phyloP scores from a whole-genome alignment of 2,113 vertebrate species.

The Aspiorhynchus laticeps region DNA sequence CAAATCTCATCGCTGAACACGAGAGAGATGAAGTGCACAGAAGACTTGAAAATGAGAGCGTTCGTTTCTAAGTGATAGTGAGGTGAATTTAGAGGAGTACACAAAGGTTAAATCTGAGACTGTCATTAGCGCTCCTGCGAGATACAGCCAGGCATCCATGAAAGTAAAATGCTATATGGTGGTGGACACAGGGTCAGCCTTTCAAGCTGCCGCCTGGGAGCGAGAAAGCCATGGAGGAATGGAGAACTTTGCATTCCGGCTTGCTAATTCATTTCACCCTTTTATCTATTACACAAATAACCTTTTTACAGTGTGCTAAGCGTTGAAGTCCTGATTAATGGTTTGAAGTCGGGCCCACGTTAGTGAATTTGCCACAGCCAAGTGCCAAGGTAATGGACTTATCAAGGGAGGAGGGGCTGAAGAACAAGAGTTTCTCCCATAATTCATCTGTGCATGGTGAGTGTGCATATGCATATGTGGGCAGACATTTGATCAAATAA shows the following conservation, averaged over 20 bases:
- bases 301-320: conserved; percentile 45
- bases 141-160: not conserved
- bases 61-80: conserved; percentile 14
- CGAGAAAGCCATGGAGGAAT: not conserved
- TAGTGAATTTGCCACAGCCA: conserved; percentile 48
- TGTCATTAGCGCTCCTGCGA: not conserved
- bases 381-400: conserved; percentile 46
- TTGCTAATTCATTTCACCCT: conserved; percentile 53
- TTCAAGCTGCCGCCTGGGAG: conserved; percentile 2
- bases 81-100: not conserved
- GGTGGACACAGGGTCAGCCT: conserved; percentile 37
- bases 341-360: conserved; percentile 34
- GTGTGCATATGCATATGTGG: not conserved
- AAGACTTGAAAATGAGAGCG: not conserved
- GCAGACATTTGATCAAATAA: not conserved
- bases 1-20: not conserved
- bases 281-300: conserved; percentile 57
- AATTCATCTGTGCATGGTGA: conserved; percentile 25
- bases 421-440: conserved; percentile 26
- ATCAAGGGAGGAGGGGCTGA: conserved; percentile 19
- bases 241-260: conserved; percentile 22
- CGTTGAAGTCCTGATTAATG: conserved; percentile 52
- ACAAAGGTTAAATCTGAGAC: not conserved
- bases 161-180: conserved; percentile 16
- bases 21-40: not conserved